Percentiles rank a stretch among this genome's conserved stretches.
phyloP scores from a whole-genome alignment of 2,797 vertebrate genomes.

The Urocyon cinereoargenteus region DNA sequence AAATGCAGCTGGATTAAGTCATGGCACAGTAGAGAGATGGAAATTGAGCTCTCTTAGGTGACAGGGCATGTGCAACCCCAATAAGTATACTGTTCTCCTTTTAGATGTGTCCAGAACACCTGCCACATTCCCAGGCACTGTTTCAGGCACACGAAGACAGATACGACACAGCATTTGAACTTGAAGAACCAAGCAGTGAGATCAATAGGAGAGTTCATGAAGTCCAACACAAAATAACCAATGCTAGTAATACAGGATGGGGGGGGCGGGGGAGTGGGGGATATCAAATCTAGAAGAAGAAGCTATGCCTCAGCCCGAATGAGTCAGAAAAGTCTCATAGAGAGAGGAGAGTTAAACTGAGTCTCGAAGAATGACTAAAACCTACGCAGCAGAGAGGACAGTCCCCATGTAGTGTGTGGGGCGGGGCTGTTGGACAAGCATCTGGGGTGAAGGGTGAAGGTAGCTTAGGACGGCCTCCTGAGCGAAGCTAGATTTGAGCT shows the following conservation, averaged over 20 bases:
- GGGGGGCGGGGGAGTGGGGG: not conserved
- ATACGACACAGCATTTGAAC: rapidly evolving
- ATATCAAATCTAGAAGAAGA: not conserved
- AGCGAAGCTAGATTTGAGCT: rapidly evolving
- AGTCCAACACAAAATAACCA: not conserved
- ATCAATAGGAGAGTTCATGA: rapidly evolving
- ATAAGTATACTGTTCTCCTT: not conserved
- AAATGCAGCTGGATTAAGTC: not conserved
- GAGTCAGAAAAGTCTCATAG: not conserved
- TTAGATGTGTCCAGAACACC: not conserved
- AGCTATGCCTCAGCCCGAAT: rapidly evolving
- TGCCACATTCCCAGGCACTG: not conserved
- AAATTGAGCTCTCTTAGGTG: not conserved
- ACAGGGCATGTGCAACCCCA: not conserved
- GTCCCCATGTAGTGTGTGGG: rapidly evolving
- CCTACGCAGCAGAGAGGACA: rapidly evolving
- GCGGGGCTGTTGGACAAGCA: rapidly evolving
- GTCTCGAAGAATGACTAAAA: not conserved
- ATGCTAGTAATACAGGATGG: not conserved
- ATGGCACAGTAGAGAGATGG: not conserved
- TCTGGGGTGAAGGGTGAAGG: rapidly evolving
- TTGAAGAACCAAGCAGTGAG: not conserved
- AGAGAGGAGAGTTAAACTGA: not conserved
- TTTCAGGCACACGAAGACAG: too few species aligned
- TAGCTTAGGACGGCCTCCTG: rapidly evolving